A percentile compares a stretch with the other conserved stretches of the same genome.
Conservation (phyloP, 2,797 vertebrate genomes). For the Prionace glauca region DNA sequence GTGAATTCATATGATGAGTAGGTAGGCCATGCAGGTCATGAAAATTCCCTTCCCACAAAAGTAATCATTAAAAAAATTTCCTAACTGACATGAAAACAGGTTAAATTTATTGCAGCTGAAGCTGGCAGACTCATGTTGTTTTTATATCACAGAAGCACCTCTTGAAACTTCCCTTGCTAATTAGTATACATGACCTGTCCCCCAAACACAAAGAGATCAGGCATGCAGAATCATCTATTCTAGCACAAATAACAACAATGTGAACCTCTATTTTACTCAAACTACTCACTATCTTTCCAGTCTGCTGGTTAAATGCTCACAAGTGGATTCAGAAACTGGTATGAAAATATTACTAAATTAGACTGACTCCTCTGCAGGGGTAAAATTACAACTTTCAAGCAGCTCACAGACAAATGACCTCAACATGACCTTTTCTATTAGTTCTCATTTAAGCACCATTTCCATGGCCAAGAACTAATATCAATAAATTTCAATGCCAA, state of each 20-base stretch:
- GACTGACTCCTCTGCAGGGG: background rate
- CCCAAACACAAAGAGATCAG: background rate
- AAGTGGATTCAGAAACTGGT: background rate
- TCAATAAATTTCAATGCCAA: background rate
- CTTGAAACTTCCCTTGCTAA: constrained; percentile 13
- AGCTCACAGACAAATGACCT: background rate
- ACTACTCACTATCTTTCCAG: background rate
- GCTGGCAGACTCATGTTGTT: background rate
- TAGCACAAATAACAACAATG: background rate
- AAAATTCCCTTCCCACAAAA: background rate
- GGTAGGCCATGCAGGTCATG: background rate
- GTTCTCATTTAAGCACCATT: background rate
- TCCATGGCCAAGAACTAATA: background rate
- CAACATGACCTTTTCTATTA: background rate
- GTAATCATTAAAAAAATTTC: background rate
- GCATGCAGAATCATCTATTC: background rate
- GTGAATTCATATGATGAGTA: background rate
- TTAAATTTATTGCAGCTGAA: background rate
- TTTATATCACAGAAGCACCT: background rate
- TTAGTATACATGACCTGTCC: background rate
- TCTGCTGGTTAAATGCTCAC: background rate
- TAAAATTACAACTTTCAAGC: background rate
- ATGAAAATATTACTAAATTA: background rate
- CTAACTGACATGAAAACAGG: background rate
- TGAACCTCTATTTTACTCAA: background rate